Evolutionary conservation across 2,888 invertebrate genomes (phyloP), one percentile per base, ranked within the genome.

Genomic region (Dromius quadrimaculatus): DNA sequence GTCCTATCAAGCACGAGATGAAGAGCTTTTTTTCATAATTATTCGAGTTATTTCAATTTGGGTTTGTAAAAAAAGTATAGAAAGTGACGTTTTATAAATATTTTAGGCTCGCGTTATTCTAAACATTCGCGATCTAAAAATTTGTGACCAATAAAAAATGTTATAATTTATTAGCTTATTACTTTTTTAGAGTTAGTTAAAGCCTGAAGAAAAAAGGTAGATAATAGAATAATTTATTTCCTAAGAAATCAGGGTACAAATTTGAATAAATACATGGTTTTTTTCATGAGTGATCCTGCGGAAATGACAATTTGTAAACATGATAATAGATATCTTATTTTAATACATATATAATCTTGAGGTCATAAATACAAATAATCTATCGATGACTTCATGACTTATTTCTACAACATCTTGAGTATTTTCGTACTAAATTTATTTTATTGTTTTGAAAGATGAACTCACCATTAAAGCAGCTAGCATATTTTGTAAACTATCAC

Each of bases 391-490:
- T 54, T 54, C 50, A 54, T 22, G 6, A 34, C 23, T 28, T 54
- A 54, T 23, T 54, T 54, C 28, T 15, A 54, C 28, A 54, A 19
- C 13, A 47, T 2, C 15, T 54, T 28, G 50, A 28, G 28, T 54
- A 54, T 54, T 28, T 54, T 47, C n/a, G 20, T 45, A 9, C 20
- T 15, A 41, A 2, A 15, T 15, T n/a, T 47, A 23, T 47, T 23
- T 22, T 47, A 47, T 19, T 11, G 23, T 28, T 54, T 23, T 28
- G 28, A 54, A 54, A 28, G 50, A 54, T 54, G 50, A 45, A 84
- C 87, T 90, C 84, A 93, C 93, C 89, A 86, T 86, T 43, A 93
- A 85, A 75, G 90, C 89, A 61, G 85, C 83, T 74, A 90, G 86
- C 90, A 93, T 92, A 65, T 88, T 86, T 74, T 88, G 87, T 76